Conservation (phyloP, 2,888 invertebrate genomes). For the Eudasyphora cyanicolor region DNA sequence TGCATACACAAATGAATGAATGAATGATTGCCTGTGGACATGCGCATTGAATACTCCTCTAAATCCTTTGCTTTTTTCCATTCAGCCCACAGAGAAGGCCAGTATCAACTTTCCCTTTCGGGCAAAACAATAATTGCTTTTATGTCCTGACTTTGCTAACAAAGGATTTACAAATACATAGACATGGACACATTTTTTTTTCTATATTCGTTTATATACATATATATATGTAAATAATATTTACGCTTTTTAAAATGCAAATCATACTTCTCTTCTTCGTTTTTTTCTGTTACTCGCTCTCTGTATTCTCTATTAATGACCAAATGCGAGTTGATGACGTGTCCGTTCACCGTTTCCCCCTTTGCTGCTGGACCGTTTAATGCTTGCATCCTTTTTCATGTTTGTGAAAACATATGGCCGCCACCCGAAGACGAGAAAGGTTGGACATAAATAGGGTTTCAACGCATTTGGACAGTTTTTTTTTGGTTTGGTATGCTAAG, state of each 20-base stretch:
- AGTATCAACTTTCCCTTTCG: neutral
- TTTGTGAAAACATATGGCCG: constrained; percentile 54
- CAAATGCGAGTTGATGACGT: constrained; percentile 45
- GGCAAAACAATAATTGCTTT: neutral
- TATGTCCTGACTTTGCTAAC: neutral
- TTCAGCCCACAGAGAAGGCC: neutral
- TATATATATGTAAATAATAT: constrained; percentile 42
- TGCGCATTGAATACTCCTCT: too few species aligned
- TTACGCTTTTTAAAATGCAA: constrained; percentile 56
- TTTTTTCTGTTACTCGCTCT: neutral
- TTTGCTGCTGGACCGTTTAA: constrained; percentile 58
- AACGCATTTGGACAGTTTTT: constrained; percentile 18
- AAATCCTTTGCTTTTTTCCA: constrained; percentile 46
- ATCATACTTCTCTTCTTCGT: constrained; percentile 43
- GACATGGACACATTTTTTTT: neutral
- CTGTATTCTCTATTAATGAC: constrained; percentile 56
- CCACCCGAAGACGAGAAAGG: constrained; percentile 36
- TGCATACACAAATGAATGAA: neutral
- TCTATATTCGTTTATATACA: neutral
- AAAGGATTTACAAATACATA: neutral
- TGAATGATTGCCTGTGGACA: constrained; percentile 31
- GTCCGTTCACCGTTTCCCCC: constrained; percentile 41
- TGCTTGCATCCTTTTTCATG: constrained; percentile 47
- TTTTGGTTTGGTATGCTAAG: constrained; percentile 46
- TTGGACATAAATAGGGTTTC: constrained; percentile 33